These are phyloP conservation scores for Eunapius fragilis DNA, from an alignment of 37 sponge, comb jelly and placozoan species.

Conservation along the genomic window DNA sequence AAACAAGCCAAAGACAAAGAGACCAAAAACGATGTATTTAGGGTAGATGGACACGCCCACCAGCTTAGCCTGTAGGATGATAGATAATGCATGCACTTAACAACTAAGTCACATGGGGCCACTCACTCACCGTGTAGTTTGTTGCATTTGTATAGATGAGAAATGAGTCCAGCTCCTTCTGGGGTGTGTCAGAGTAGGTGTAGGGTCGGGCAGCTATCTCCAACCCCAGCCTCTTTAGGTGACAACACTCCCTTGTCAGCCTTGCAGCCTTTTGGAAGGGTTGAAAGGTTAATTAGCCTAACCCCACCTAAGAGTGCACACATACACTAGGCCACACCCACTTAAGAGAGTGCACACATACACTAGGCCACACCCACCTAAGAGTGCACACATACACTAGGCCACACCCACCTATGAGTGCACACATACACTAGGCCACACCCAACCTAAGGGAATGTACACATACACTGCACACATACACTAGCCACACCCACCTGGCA, in stretches of 20 bases:
- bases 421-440: conserved; percentile 12
- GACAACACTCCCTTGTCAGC: conserved; percentile 49
- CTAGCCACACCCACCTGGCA: no score
- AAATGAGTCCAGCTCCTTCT: conserved; percentile 67
- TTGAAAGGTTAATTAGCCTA: neutral
- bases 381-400: conserved; percentile 2
- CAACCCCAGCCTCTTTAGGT: conserved; percentile 58
- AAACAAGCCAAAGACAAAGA: conserved; percentile 37
- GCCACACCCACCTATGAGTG: conserved; percentile 10
- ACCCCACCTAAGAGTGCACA: conserved; percentile 4
- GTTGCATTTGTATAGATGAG: conserved; percentile 62
- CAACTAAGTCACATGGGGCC: no score
- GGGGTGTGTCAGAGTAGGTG: conserved; percentile 63
- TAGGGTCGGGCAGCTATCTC: conserved; percentile 70
- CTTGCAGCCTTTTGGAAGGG: conserved; percentile 43
- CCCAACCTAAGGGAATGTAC: neutral
- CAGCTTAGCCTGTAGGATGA: conserved; percentile 56
- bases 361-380: neutral
- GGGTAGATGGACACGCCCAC: conserved; percentile 72
- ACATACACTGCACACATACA: neutral
- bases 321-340: conserved; percentile 13
- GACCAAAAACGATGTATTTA: conserved; percentile 29
- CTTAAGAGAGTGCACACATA: neutral
- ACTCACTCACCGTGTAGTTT: conserved; percentile 44
- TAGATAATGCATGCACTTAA: neutral